These are phyloP conservation scores for Protodeltote pygarga DNA, from an alignment of 2,888 invertebrate genomes.

Conservation along the genomic window DNA sequence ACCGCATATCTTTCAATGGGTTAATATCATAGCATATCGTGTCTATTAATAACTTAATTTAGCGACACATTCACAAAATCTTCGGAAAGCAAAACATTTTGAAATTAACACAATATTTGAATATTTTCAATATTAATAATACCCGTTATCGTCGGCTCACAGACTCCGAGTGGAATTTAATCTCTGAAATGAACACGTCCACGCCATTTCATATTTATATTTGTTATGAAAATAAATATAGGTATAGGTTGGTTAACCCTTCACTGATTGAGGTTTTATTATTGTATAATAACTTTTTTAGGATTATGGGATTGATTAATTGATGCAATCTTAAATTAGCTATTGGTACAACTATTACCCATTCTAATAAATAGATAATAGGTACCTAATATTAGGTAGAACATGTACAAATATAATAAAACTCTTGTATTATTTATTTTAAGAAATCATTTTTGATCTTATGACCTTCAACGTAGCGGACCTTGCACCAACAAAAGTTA, in stretches of 20 bases:
- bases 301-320: not conserved
- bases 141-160: constrained; percentile 66
- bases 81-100: constrained; percentile 40
- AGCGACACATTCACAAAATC: constrained; percentile 16
- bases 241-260: no score
- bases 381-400: no score
- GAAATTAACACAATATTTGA: constrained; percentile 59
- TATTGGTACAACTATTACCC: no score
- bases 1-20: no score
- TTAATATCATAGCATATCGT: no score
- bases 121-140: constrained; percentile 64
- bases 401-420: no score
- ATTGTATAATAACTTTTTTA: constrained; percentile 11
- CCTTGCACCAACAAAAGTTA: no score
- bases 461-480: no score
- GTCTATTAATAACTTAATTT: constrained; percentile 4
- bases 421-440: no score
- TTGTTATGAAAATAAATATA: constrained; percentile 50
- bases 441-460: no score
- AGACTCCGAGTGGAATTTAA: constrained; percentile 63
- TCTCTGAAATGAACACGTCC: constrained; percentile 60
- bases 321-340: constrained; percentile 9
- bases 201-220: constrained; percentile 50
- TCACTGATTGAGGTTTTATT: constrained; percentile 17
- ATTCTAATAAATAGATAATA: not conserved